Conservation (phyloP, 1,140 invertebrate genomes). For the Chironomus tepperi region DNA sequence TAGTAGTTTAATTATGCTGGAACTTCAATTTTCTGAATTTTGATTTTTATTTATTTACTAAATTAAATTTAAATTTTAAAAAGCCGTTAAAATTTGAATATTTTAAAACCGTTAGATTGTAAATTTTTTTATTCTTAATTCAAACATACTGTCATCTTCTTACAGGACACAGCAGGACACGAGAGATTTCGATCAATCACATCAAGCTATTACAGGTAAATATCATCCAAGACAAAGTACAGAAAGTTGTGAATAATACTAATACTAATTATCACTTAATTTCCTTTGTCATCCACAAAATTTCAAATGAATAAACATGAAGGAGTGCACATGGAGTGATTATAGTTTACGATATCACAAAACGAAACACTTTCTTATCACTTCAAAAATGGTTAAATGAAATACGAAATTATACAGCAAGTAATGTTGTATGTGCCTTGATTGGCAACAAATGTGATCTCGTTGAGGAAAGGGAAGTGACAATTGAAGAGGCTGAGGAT, state of each 20-base stretch:
- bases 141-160: too few relatives aligned
- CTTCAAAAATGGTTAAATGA: slow-evolving; percentile 91
- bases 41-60: too few relatives aligned
- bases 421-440: slow-evolving; percentile 78
- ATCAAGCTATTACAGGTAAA: slow-evolving; percentile 89
- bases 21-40: too few relatives aligned
- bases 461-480: slow-evolving; percentile 60
- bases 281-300: too few relatives aligned
- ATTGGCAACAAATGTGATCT: slow-evolving; percentile 90
- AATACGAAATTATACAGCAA: slow-evolving; percentile 83
- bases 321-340: slow-evolving; percentile 28
- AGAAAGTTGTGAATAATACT: too few relatives aligned
- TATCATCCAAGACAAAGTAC: too few relatives aligned
- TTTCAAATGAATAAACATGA: too few relatives aligned
- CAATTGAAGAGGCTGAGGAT: slow-evolving; percentile 70
- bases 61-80: background rate
- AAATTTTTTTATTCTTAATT: too few relatives aligned
- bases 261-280: too few relatives aligned
- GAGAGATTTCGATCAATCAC: slow-evolving; percentile 88
- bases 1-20: too few relatives aligned
- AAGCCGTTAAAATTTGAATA: slow-evolving; percentile 67
- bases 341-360: slow-evolving; percentile 90
- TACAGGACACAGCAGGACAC: slow-evolving; percentile 83
- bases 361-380: slow-evolving; percentile 78
- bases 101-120: too few relatives aligned